Conservation (phyloP, 2,113 vertebrate species). For the Jacana jacana region DNA sequence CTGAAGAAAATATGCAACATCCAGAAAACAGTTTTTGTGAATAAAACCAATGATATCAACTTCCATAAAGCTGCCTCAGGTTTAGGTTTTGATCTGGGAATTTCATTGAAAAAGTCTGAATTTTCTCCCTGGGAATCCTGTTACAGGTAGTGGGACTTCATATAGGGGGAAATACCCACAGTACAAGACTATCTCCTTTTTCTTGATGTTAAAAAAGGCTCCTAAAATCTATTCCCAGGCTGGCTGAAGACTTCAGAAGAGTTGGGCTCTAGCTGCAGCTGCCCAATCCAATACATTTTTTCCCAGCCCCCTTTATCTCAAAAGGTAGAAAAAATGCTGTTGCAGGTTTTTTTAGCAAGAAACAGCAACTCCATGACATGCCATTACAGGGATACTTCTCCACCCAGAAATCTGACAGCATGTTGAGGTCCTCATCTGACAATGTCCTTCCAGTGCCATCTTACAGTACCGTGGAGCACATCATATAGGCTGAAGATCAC, state of each 20-base stretch:
- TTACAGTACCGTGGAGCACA: background rate
- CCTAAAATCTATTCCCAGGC: background rate
- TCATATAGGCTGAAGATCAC: background rate
- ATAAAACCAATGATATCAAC: background rate
- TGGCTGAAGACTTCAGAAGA: background rate
- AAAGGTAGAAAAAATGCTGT: background rate
- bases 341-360: background rate
- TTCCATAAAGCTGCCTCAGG: background rate
- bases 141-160: background rate
- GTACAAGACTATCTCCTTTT: background rate
- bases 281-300: background rate
- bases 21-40: background rate
- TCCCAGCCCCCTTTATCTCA: rapidly evolving
- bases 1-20: background rate
- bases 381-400: background rate
- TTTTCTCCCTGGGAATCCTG: background rate
- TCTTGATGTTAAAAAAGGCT: background rate
- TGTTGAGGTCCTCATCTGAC: background rate
- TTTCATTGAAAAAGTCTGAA: background rate
- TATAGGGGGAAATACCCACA: background rate
- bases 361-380: rapidly evolving
- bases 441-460: background rate
- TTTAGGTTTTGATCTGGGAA: background rate
- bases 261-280: background rate
- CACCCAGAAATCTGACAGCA: background rate